These are phyloP conservation scores for Ictidomys tridecemlineatus DNA, from an alignment of 2,113 vertebrate species.

Conservation along the genomic window DNA sequence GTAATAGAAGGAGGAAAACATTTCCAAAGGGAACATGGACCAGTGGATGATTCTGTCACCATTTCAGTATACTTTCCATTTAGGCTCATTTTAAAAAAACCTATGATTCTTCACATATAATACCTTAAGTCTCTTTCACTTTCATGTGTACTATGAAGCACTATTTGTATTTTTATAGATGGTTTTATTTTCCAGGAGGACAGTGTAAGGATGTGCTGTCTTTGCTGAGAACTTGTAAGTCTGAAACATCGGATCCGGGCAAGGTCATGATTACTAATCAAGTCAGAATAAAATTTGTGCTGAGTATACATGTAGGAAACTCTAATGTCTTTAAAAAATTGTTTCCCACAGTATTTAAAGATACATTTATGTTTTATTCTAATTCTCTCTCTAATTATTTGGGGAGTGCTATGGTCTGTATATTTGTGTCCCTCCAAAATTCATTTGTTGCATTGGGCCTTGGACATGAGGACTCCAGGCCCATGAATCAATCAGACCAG, in stretches of 20 bases:
- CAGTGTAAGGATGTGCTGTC: background rate
- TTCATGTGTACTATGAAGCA: background rate
- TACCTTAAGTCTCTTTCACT: background rate
- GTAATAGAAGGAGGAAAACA: background rate
- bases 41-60: background rate
- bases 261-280: background rate
- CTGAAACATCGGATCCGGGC: background rate
- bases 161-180: background rate
- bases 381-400: background rate
- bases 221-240: conserved; percentile 3
- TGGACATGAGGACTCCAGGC: background rate
- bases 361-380: background rate
- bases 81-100: too few relatives aligned
- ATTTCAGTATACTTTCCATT: conserved; percentile 14
- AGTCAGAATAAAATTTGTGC: background rate
- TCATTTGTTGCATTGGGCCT: background rate
- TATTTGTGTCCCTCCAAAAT: background rate
- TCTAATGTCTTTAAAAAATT: background rate
- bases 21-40: conserved; percentile 5
- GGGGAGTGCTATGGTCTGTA: background rate
- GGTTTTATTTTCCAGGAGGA: background rate
- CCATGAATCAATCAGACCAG: background rate
- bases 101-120: background rate
- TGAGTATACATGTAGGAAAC: conserved; percentile 12
- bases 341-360: background rate